phyloP scores from a whole-genome alignment of 2,888 invertebrate species.

The Philereme vetulata region DNA sequence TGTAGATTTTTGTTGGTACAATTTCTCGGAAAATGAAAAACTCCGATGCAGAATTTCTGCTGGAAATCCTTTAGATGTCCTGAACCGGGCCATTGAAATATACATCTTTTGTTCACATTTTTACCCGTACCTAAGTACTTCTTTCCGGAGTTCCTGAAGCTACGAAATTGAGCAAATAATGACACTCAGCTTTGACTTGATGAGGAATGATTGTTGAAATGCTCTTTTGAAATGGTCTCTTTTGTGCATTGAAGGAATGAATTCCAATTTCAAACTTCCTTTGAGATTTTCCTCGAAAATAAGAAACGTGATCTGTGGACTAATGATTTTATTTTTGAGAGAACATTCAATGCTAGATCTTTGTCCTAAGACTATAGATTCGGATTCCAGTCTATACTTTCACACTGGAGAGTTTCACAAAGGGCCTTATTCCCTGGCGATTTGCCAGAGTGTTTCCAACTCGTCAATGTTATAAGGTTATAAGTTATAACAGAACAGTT shows the following conservation, averaged over 20 bases:
- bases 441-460: too few species aligned
- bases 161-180: conserved; percentile 14
- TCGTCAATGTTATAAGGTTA: too few species aligned
- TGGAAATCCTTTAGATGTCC: not conserved
- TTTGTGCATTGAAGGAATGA: not conserved
- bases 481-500: too few species aligned
- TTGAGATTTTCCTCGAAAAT: not conserved
- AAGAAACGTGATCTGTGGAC: not conserved
- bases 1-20: too few species aligned
- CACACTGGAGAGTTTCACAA: too few species aligned
- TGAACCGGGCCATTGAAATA: not conserved
- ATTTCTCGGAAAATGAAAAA: too few species aligned
- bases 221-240: conserved; percentile 7
- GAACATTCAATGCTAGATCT: too few species aligned
- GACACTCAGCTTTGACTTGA: conserved; percentile 6
- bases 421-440: too few species aligned
- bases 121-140: not conserved
- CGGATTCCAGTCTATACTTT: too few species aligned
- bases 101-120: conserved; percentile 4
- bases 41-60: too few species aligned
- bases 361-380: too few species aligned
- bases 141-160: conserved; percentile 2
- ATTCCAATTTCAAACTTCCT: conserved; percentile 1
- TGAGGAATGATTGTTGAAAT: conserved; percentile 7
- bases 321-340: not conserved